Conservation (phyloP, 2,888 invertebrate genomes). For the Neria commutata region DNA sequence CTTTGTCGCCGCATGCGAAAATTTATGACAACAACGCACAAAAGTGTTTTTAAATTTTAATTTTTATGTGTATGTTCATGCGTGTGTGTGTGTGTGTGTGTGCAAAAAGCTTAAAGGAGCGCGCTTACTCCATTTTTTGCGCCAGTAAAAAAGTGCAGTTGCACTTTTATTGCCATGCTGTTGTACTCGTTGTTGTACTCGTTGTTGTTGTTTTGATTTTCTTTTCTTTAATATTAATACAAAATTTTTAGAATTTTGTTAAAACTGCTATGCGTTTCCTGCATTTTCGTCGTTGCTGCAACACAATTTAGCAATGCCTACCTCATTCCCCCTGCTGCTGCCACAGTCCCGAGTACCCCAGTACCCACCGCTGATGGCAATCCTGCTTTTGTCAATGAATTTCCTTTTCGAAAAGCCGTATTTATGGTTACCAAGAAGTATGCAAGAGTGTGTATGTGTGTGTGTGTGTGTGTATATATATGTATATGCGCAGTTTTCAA, state of each 20-base stretch:
- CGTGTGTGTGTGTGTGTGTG: too few species aligned
- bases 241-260: too few species aligned
- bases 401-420: background rate
- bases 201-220: background rate
- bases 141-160: too few species aligned
- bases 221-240: too few species aligned
- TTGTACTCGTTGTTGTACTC: background rate
- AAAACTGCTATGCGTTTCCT: too few species aligned
- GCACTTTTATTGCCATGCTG: too few species aligned
- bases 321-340: too few species aligned
- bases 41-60: constrained; percentile 14
- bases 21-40: constrained; percentile 26
- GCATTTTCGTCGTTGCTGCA: too few species aligned
- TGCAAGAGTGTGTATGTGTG: background rate
- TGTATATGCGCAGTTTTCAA: constrained; percentile 4
- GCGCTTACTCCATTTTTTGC: too few species aligned
- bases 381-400: constrained; percentile 19
- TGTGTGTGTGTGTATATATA: background rate
- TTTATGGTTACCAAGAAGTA: background rate
- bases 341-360: background rate
- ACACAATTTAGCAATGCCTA: too few species aligned
- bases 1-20: constrained; percentile 28
- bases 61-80: constrained; percentile 24
- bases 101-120: too few species aligned
- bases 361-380: background rate